Conservation (phyloP, 2,888 invertebrate species). For the Nomada ruficornis region DNA sequence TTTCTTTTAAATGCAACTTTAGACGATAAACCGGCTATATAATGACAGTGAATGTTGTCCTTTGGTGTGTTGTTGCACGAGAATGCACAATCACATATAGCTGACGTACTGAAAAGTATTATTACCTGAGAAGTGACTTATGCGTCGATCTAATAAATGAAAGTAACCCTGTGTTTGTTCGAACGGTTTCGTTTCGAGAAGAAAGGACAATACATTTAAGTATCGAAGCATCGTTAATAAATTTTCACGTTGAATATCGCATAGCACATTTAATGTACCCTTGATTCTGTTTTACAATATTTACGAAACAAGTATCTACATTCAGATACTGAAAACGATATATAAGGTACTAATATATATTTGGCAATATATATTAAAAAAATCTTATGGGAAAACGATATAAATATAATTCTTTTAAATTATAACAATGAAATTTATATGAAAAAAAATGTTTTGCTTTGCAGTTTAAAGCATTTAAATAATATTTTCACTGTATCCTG, state of each 20-base stretch:
- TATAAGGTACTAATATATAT: conserved; percentile 1
- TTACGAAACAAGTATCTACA: conserved; percentile 50
- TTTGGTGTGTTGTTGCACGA: neutral
- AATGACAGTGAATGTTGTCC: too few species aligned
- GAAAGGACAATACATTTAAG: conserved; percentile 43
- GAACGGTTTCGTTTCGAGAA: conserved; percentile 25
- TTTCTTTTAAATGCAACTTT: too few species aligned
- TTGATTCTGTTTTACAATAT: conserved; percentile 21
- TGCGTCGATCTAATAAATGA: neutral
- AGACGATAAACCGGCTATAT: too few species aligned
- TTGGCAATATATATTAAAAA: neutral
- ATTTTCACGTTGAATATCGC: conserved; percentile 23
- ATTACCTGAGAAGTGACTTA: too few species aligned
- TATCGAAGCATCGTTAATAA: conserved; percentile 50
- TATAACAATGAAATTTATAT: neutral
- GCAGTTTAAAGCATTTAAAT: conserved; percentile 37
- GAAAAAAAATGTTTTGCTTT: conserved; percentile 16
- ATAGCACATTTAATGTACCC: conserved; percentile 31
- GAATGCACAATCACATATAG: conserved; percentile 48
- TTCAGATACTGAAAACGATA: conserved; percentile 33
- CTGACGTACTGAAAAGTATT: neutral
- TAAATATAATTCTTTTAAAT: conserved; percentile 20
- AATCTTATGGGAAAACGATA: neutral
- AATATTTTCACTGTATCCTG: conserved; percentile 31
- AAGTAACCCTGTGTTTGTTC: conserved; percentile 34